phyloP scores from a whole-genome alignment of 2,797 vertebrate species.

The Darevskia mixta region DNA sequence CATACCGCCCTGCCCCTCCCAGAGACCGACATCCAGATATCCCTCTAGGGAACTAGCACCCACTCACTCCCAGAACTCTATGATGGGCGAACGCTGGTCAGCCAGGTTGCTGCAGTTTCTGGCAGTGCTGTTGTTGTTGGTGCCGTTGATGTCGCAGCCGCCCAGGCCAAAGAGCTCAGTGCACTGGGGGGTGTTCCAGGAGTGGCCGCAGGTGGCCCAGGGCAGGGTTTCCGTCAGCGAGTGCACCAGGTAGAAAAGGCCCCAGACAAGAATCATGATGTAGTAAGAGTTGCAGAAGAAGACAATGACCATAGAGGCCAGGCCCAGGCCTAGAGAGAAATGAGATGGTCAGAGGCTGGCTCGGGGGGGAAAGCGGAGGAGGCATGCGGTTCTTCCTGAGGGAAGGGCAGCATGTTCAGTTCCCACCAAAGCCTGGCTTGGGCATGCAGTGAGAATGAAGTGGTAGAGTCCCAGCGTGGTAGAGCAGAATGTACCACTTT shows the following conservation, averaged over 20 bases:
- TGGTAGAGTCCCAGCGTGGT: background rate
- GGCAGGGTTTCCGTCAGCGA: constrained; percentile 90
- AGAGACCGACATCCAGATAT: background rate
- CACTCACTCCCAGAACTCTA: constrained; percentile 99
- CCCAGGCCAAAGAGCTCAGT: constrained; percentile 83
- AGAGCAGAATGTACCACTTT: background rate
- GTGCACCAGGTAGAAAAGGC: constrained; percentile 94
- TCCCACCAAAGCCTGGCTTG: background rate
- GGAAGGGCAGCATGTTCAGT: too few species aligned
- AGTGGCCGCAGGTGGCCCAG: constrained; percentile 92
- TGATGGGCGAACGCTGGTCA: constrained; percentile 88
- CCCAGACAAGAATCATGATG: constrained; percentile 98
- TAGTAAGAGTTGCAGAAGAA: constrained; percentile 99
- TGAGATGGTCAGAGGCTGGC: background rate
- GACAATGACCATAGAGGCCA: constrained; percentile 96
- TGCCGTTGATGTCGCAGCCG: constrained; percentile 79
- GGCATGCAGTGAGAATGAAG: background rate
- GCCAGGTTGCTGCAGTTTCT: constrained; percentile 82
- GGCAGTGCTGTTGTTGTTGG: background rate
- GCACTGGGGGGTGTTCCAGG: constrained; percentile 91
- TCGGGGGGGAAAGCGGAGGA: background rate
- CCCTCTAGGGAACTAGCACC: background rate
- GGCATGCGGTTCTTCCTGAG: background rate
- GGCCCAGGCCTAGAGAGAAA: constrained; percentile 86
- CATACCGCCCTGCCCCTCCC: too few species aligned